phyloP scores from a whole-genome alignment of 1,140 invertebrate genomes.

The Cydia fagiglandana region DNA sequence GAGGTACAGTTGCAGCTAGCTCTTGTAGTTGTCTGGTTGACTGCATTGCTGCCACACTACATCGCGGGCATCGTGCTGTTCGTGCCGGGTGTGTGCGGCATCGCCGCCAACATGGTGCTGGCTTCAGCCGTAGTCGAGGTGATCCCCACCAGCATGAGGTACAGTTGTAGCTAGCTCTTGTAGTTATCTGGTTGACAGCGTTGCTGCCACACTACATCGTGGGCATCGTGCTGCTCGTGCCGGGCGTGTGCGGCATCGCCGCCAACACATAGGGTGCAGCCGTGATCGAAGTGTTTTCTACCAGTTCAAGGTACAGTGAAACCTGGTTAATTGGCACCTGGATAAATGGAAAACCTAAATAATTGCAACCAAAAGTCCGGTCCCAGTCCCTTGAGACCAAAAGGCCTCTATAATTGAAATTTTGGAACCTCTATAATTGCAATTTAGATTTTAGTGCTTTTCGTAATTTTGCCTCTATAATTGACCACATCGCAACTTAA shows the following conservation, averaged over 20 bases:
- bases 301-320: constrained; percentile 44
- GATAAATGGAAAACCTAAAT: too few relatives aligned
- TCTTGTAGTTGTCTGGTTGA: background rate
- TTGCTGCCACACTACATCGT: background rate
- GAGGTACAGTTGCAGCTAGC: constrained; percentile 35
- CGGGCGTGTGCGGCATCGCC: constrained; percentile 36
- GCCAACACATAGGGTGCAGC: constrained; percentile 37
- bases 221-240: constrained; percentile 32
- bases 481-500: too few relatives aligned
- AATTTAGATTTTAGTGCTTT: too few relatives aligned
- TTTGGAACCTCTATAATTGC: too few relatives aligned
- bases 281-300: constrained; percentile 42
- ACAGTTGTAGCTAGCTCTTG: background rate
- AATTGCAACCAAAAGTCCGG: too few relatives aligned
- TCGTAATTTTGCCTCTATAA: too few relatives aligned
- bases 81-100: constrained; percentile 34
- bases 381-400: too few relatives aligned
- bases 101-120: constrained; percentile 38
- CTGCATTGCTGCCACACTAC: background rate
- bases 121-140: constrained; percentile 42
- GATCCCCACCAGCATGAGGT: constrained; percentile 46
- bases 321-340: too few relatives aligned
- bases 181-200: background rate
- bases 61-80: constrained; percentile 28
- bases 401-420: too few relatives aligned